Evolutionary conservation across 1,140 invertebrate genomes (phyloP), one percentile per base, ranked within the genome.

Genomic region (Heliconius eleuchia): DNA sequence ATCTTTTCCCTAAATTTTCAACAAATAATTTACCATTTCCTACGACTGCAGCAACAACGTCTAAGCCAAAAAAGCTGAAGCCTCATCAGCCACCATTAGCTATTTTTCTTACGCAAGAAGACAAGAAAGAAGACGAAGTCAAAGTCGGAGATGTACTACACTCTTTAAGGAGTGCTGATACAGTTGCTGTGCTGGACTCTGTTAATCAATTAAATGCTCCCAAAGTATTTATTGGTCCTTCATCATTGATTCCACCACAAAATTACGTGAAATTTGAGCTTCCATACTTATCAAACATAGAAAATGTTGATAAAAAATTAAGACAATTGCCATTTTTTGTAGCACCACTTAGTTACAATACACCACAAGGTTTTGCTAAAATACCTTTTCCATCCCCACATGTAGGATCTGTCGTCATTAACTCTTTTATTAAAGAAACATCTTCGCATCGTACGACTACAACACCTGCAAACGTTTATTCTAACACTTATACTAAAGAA

Each of bases 351-450:
- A 98, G 97, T 84, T 98, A 98, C 83, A 96, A 97, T 82, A 97
- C 97, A 34, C 97, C 97, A 0, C 94, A 95, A 19, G 97, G 97
- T 18, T 98, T 97, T 87, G 96, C 97, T 0, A 98, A 98, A 91
- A 98, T 98, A 77, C 96, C 97, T 1, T 96, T 98, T 86, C 97
- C 97, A 1, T 96, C 97, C 0, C 97, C 97, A 2, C 97, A 98
- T 89, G 97, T 98, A 5, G 97, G 97, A 4, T 98, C 97, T 1
- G 97, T 98, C 18, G 97, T 98, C 2, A 95, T 98, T 2, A 97
- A 96, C 83, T 94, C 89, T 16, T 88, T 89, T 74, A 94, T 94
- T 16, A 92, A 82, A 80, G 92, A 94, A 3, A 74, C 86, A 6
- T 66, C 83, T 30, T 50, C 83, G 18, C 72, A 80, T 76, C 73